Base-by-base conservation (phyloP, 2,113 vertebrate species). In the Monarcha castaneiventris region DNA sequence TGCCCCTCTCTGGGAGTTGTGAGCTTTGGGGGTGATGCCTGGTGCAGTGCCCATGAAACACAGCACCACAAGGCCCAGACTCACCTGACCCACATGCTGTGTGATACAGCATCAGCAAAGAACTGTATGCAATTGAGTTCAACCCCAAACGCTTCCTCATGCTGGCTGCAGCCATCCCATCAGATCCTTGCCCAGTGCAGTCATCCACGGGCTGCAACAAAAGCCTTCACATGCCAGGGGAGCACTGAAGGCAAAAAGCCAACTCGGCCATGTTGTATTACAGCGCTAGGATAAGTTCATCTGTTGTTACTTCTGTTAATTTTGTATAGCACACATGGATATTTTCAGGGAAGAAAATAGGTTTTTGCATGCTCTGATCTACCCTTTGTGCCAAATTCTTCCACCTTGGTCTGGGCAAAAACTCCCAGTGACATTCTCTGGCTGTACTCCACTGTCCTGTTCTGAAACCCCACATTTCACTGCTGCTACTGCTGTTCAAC, bases 131-230 rank as follows among this genome's bases (percentile, higher is more conserved):
- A 32, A 21, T 7, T 33, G 33, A 35, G 25, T 18, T 37, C 23
- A 54, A 33, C 4, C 5, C 52, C 10, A 2, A 5, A 16, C 0
- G 0, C 29, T 52, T 66, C 55, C 33, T 32, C 46, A 16, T 2
- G 1, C 23, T 62, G 9, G 11, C 37, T 68, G 69, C 68, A 80
- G 58, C 69, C 14, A 0, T 19, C 74, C 48, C 7, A 0, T 22
- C 13, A 1, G 35, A 48, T n/a, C 11, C 35, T 62, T 54, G 26
- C 12, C 62, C 56, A 30, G 19, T 5, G 11, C 51, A 89, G 26
- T n/a, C 41, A 55, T 15, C 9, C 10, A 4, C 61, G 63, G 54
- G 26, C 52, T 87, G 44, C 4, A 6, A 35, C 73, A 35, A 18
- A 56, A 68, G 14, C 61, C n/a, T 78, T 55, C n/a, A n/a, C 10